Evolutionary conservation across 2,888 invertebrate species (phyloP).

Genomic region (Dermolepida albohirtum): DNA sequence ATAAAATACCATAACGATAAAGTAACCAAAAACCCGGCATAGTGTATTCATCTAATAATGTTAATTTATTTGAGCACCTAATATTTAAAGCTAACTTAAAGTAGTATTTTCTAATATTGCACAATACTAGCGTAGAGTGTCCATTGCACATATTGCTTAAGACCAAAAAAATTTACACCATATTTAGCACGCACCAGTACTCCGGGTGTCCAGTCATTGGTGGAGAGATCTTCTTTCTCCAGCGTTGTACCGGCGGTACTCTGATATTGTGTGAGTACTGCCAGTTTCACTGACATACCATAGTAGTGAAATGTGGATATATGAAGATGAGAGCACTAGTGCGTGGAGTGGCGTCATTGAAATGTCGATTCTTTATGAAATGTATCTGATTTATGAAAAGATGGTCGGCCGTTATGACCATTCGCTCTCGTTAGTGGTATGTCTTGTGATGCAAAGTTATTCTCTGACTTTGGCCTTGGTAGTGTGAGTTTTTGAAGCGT

Average conservation of each 20-base stretch:
- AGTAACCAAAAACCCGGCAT: slow-evolving; percentile 56
- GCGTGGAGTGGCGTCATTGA: slow-evolving; percentile 81
- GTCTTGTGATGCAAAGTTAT: slow-evolving; percentile 77
- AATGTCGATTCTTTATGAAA: slow-evolving; percentile 76
- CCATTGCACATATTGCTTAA: slow-evolving; percentile 61
- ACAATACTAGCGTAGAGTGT: slow-evolving; percentile 64
- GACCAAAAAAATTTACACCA: slow-evolving; percentile 54
- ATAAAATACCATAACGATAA: slow-evolving; percentile 14
- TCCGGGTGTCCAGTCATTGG: slow-evolving; percentile 46
- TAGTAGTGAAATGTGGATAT: slow-evolving; percentile 36
- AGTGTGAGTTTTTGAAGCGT: slow-evolving; percentile 78
- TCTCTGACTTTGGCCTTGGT: slow-evolving; percentile 86
- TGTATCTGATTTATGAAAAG: slow-evolving; percentile 85
- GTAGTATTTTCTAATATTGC: slow-evolving; percentile 65
- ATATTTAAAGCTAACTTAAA: slow-evolving; percentile 66
- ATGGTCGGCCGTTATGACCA: slow-evolving; percentile 69
- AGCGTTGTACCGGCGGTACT: slow-evolving; percentile 7
- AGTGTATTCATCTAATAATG: slow-evolving; percentile 42
- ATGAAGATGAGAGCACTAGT: slow-evolving; percentile 67
- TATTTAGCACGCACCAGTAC: slow-evolving; percentile 52
- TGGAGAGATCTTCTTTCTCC: slow-evolving; percentile 25
- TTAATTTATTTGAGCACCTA: slow-evolving; percentile 66
- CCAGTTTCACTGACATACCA: slow-evolving; percentile 24
- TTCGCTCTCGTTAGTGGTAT: slow-evolving; percentile 71
- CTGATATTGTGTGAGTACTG: slow-evolving; percentile 13